Evolutionary conservation across 2,113 vertebrate genomes (phyloP).

Genomic region (Ifrita kowaldi): DNA sequence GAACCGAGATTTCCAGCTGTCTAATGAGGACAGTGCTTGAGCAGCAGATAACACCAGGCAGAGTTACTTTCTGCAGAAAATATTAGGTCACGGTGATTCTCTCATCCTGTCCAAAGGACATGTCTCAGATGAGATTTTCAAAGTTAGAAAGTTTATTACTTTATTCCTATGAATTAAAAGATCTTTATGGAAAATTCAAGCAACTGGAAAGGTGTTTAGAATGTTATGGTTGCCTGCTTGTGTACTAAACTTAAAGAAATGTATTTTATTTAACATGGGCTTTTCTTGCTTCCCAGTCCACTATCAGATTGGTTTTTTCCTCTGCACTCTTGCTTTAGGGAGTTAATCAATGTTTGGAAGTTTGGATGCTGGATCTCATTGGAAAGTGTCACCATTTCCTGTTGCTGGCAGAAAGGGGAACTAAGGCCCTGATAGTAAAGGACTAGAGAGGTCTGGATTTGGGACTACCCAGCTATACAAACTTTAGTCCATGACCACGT

Average conservation of each 20-base stretch:
- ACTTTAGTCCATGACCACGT: accelerated
- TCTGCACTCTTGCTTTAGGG: background rate
- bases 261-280: background rate
- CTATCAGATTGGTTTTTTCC: background rate
- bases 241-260: background rate
- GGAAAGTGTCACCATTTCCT: background rate
- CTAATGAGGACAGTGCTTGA: background rate
- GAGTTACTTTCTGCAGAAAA: background rate
- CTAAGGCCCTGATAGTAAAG: background rate
- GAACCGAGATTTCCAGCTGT: background rate
- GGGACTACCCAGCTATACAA: background rate
- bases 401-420: accelerated
- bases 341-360: background rate
- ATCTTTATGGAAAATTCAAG: background rate
- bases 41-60: background rate
- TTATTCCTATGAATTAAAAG: background rate
- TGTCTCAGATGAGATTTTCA: background rate
- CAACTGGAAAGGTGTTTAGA: background rate
- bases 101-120: background rate
- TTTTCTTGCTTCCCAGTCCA: background rate
- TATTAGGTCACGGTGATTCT: background rate
- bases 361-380: background rate
- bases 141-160: background rate
- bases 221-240: background rate
- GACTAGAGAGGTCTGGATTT: background rate